Percentiles rank a stretch among this genome's conserved stretches.
phyloP scores from a whole-genome alignment of 2,888 invertebrate species.

The Trachelus stipa region DNA sequence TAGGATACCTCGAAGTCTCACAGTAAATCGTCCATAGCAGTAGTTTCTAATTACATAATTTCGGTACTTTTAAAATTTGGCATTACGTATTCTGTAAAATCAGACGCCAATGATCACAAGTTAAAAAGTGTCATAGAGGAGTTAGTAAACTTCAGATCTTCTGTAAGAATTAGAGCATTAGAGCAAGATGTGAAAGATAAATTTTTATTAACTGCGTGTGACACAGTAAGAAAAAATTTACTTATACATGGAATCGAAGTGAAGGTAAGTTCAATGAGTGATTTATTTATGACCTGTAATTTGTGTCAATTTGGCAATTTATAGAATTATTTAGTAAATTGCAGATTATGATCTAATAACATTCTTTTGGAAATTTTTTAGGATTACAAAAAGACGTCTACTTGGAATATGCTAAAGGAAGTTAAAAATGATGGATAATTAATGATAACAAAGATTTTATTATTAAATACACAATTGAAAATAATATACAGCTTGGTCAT shows the following conservation, averaged over 20 bases:
- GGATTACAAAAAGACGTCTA: slow-evolving; percentile 22
- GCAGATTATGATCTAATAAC: background rate
- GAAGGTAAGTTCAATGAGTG: slow-evolving; percentile 67
- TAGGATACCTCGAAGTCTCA: slow-evolving; percentile 41
- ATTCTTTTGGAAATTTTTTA: slow-evolving; percentile 15
- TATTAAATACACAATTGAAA: background rate
- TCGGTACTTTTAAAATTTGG: slow-evolving; percentile 49
- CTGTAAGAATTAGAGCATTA: slow-evolving; percentile 72
- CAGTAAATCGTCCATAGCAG: slow-evolving; percentile 68
- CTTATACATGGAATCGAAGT: slow-evolving; percentile 74
- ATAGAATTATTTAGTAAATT: slow-evolving; percentile 16
- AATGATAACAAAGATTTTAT: background rate
- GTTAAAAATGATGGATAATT: background rate
- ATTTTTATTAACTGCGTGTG: slow-evolving; percentile 75
- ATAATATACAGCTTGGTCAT: background rate
- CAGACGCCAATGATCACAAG: slow-evolving; percentile 47
- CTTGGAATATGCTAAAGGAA: slow-evolving; percentile 22
- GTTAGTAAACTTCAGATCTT: slow-evolving; percentile 73
- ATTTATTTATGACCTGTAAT: slow-evolving; percentile 8
- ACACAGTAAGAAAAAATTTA: slow-evolving; percentile 74
- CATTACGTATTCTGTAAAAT: slow-evolving; percentile 56
- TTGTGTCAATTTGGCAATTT: background rate
- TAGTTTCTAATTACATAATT: slow-evolving; percentile 73
- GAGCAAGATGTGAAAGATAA: slow-evolving; percentile 69
- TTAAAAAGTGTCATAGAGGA: slow-evolving; percentile 72